Evolutionary conservation across 1,140 invertebrate species (phyloP), one percentile per base, ranked within the genome.

Genomic region (Zaprionus inermis): DNA sequence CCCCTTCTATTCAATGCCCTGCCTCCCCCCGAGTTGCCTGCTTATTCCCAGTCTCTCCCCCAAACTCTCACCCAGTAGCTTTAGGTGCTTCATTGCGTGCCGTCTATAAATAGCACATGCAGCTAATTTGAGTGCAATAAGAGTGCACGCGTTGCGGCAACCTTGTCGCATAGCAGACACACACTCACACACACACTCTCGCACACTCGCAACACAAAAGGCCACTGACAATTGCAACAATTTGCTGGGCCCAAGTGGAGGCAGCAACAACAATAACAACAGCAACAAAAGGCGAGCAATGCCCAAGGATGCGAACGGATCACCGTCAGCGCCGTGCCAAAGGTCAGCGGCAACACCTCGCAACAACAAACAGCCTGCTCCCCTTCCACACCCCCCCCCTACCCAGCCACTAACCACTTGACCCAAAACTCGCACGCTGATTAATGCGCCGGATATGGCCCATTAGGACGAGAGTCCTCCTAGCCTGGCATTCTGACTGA

Each of bases 141-240:
- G 5, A 32, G 30, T 7, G 18, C 7, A 46, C 10, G 44, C 16
- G 10, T 22, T 49, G 44, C 18, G 22, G 58, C 72, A 75, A 64
- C 59, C 67, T 71, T 69, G 67, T 52, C 18, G 7, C 30, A 70
- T 41, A 41, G 32, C n/a, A 14, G 11, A 58, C 34, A 58, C n/a
- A 58, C 14, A 38, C n/a, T 14, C 36, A 5, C 44, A 9, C 32
- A 58, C 18, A 57, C n/a, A 57, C 7, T 6, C n/a, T 2, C 22
- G 4, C 22, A 24, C 22, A 24, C 22, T 24, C 22, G 4, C 22
- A 20, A 49, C 41, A 67, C 51, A 70, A 70, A 55, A 63, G 52
- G 58, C 14, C 28, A 54, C 52, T 56, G 58, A 75, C 72, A 75
- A 75, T 75, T 71, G 72, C 69, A 58, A 66, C 69, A 72, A 72